Percentiles rank a stretch among this genome's conserved stretches.
Evolutionary conservation across 2,888 invertebrate genomes (phyloP).

Genomic region (Octonoba sinensis): DNA sequence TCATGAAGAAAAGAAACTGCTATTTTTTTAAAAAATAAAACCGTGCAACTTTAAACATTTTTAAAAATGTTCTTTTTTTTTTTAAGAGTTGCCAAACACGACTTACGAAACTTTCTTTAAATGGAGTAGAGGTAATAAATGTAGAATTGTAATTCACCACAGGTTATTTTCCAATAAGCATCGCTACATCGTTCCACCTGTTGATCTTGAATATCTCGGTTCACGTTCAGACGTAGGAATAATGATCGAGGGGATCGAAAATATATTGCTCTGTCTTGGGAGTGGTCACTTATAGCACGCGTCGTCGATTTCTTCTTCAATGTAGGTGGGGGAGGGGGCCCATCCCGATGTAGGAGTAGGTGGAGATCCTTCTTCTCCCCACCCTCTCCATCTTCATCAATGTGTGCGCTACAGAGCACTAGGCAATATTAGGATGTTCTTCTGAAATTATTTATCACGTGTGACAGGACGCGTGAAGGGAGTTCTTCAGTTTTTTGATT

Average conservation of each 20-base stretch:
- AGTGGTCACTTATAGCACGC: constrained; percentile 55
- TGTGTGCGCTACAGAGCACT: no score
- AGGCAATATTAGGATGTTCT: constrained; percentile 14
- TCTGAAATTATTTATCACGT: constrained; percentile 28
- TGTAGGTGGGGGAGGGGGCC: constrained; percentile 53
- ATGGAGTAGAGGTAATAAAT: no score
- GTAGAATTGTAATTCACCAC: no score
- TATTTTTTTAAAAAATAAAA: no score
- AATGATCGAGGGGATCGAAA: background rate
- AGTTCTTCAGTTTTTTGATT: no score
- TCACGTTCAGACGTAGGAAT: constrained; percentile 11
- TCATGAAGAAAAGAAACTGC: no score
- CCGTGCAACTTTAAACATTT: no score
- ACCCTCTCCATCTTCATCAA: constrained; percentile 24
- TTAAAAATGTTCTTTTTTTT: no score
- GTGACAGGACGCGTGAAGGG: constrained; percentile 19
- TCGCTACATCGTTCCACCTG: constrained; percentile 17
- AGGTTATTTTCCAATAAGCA: constrained; percentile 22
- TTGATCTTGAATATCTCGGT: constrained; percentile 25
- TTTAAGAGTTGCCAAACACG: no score
- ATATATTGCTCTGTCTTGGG: constrained; percentile 13
- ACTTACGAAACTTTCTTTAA: no score
- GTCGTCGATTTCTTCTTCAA: constrained; percentile 30
- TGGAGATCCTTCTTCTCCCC: constrained; percentile 42
- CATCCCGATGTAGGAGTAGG: constrained; percentile 51